Evolutionary conservation across 1,140 invertebrate genomes (phyloP), one percentile per base, ranked within the genome.

Genomic region (Calephelis virginiensis): DNA sequence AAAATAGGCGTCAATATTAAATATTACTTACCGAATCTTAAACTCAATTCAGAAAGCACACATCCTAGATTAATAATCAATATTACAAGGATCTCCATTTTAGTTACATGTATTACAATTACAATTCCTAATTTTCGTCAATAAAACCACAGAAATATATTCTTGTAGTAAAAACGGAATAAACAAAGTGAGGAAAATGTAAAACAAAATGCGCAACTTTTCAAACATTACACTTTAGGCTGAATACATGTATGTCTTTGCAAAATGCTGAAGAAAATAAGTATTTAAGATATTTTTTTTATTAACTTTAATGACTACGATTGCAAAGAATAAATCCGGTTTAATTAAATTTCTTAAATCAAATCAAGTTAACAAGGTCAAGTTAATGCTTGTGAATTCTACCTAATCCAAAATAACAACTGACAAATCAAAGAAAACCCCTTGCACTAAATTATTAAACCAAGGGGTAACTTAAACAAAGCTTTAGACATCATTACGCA

Each of bases 131-230:
- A 88, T 68, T 81, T 87, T 90, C 48, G 70, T 84, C 17, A 89
- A 75, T 9, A 90, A 62, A 65, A 90, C 86, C 0, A 83, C 78
- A 0, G 86, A 80, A 72, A 89, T 89, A 61, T 88, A 89, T 68
- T 89, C 86, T 77, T 89, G 86, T 7, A 89, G 17, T 38, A 89
- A 74, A 75, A 81, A 87, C 1, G 86, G 86, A 60, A 89, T 85
- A 6, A 88, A 72, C 11, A 89, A 56, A 45, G 84, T 80, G 63
- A 89, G 53, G 50, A 84, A 78, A 45, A 89, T 38, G 48, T 88
- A 86, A 72, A 89, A 89, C 38, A 89, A 59, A 8, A 85, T 82
- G 68, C 86, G 73, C 53, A 89, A 72, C 76, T 87, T 89, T 63
- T 89, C 83, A 61, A 84, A 82, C 86, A 89, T 89, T 48, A 61